phyloP scores from a whole-genome alignment of 2,797 vertebrate genomes.

The Xenops minutus region DNA sequence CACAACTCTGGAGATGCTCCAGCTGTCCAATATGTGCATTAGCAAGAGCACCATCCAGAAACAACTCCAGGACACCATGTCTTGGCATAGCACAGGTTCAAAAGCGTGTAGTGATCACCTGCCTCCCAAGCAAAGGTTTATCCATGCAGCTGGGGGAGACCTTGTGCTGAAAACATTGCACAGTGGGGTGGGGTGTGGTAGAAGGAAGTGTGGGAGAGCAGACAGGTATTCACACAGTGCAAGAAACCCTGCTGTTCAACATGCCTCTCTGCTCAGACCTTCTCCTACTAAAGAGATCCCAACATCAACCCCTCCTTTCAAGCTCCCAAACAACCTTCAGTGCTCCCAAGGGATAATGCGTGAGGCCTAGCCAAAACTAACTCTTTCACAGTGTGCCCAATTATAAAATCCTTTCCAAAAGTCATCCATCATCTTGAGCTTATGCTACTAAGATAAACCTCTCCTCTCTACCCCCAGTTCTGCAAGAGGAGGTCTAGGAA shows the following conservation, averaged over 20 bases:
- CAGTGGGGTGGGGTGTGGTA: background rate
- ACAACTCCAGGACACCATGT: background rate
- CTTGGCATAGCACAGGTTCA: background rate
- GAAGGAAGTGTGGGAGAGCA: background rate
- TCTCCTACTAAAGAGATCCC: background rate
- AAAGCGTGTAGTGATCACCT: rapidly evolving
- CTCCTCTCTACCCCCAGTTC: background rate
- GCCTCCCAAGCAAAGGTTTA: background rate
- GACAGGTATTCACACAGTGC: background rate
- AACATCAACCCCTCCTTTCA: background rate
- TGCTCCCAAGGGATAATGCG: background rate
- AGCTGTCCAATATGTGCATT: rapidly evolving
- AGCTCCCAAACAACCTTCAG: background rate
- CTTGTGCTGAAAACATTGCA: rapidly evolving
- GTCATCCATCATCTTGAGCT: background rate
- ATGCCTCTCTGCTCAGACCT: background rate
- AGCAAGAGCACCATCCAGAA: rapidly evolving
- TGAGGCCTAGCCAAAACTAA: background rate
- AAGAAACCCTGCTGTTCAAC: background rate
- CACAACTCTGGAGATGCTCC: background rate
- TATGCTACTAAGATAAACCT: background rate
- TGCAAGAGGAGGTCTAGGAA: background rate
- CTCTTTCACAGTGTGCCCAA: background rate
- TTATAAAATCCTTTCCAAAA: background rate
- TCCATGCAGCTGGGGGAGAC: background rate